A percentile compares a stretch with the other conserved stretches of the same genome.
phyloP scores from a whole-genome alignment of 1,140 invertebrate genomes.

The Lordiphosa clarofinis region DNA sequence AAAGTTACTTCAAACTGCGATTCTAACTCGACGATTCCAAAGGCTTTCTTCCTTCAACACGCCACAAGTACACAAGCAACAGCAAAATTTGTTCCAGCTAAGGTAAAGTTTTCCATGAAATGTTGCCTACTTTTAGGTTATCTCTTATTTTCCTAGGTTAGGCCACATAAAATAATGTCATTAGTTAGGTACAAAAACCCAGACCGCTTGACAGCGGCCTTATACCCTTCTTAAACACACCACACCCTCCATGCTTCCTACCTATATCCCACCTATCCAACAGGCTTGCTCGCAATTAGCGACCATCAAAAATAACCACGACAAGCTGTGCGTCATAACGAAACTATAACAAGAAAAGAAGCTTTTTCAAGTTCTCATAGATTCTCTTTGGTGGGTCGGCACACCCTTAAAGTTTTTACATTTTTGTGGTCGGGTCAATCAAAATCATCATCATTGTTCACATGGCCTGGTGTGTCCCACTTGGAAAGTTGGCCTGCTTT shows the following conservation, averaged over 20 bases:
- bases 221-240: slow-evolving; percentile 3
- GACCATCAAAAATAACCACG: slow-evolving; percentile 60
- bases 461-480: no score
- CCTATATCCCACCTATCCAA: slow-evolving; percentile 22
- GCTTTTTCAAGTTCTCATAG: slow-evolving; percentile 17
- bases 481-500: no score
- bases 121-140: slow-evolving; percentile 33
- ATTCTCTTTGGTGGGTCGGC: slow-evolving; percentile 3
- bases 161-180: slow-evolving; percentile 69
- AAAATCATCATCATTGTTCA: no score
- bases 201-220: no score
- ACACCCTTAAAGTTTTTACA: no score
- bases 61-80: background rate
- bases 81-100: background rate
- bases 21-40: no score
- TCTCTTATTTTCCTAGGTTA: slow-evolving; percentile 43
- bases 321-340: slow-evolving; percentile 55
- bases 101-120: background rate
- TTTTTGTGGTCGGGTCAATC: no score
- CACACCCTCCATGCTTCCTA: background rate
- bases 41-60: no score
- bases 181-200: slow-evolving; percentile 56
- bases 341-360: slow-evolving; percentile 18
- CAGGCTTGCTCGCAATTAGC: slow-evolving; percentile 52
- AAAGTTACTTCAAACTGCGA: no score